Base-by-base conservation (phyloP, 2,113 vertebrate genomes). In the Melanocharis versteri region DNA sequence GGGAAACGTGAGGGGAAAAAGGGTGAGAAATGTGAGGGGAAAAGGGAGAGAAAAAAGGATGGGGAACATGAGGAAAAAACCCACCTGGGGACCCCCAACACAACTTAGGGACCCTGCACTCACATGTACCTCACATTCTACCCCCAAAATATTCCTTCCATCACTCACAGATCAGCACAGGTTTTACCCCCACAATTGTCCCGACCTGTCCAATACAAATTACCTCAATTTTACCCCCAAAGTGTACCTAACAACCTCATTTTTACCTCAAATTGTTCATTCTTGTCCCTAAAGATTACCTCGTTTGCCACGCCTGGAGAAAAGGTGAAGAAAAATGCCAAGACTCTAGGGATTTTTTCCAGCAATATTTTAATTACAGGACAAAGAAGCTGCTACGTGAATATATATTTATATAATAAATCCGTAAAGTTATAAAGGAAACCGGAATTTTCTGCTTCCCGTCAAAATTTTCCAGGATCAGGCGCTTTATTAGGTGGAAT, bases 281-380 rank as follows among this genome's bases (percentile, higher is more conserved):
- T 42, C 4, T 15, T 19, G 24, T 35, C 44, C 54, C 10, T 15
- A 2, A 66, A 40, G 14, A 40, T 48, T 2, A 23, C 39, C 37
- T 23, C 2, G 0, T 15, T 28, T 9, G 24, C 15, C 17, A 10
- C 4, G 15, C 19, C 10, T 13, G 15, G 15, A 12, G 13, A 21
- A 31, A 61, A 51, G 31, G 31, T 35, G n/a, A 39, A 24, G n/a
- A 75, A 65, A 57, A 30, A 85, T 17, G 17, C 47, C 47, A 15
- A 13, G 30, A 65, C 2, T 16, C 20, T 35, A 48, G 20, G 27
- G 10, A 8, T 22, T 39, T 37, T n/a, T 39, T 61, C 13, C 83
- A 86, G 83, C 83, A 86, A 86, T 86, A 86, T 58, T 86, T 86
- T 76, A 86, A 86, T 86, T 86, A 68, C 83, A 86, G 83, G 83